Evolutionary conservation across 2,888 invertebrate genomes (phyloP).

Genomic region (Exephanes ischioxanthus): DNA sequence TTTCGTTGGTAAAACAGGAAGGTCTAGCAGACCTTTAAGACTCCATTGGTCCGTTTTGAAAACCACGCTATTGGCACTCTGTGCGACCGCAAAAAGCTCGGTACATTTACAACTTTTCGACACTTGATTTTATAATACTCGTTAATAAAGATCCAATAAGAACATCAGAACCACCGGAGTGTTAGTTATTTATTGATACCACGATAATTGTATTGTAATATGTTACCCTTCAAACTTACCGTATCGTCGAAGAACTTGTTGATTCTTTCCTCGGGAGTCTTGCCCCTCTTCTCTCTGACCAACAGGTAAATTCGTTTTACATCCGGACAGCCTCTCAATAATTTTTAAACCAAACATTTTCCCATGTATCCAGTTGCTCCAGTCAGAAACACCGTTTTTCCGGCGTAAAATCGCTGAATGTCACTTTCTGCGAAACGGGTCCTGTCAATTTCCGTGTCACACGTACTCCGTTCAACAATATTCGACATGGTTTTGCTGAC

Average conservation of each 20-base stretch:
- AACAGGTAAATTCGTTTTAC: slow-evolving; percentile 55
- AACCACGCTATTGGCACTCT: not conserved
- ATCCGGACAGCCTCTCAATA: slow-evolving; percentile 63
- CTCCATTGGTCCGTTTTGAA: no score
- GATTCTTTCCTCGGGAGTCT: slow-evolving; percentile 43
- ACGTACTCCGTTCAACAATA: no score
- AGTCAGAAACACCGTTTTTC: slow-evolving; percentile 74
- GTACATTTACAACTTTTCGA: no score
- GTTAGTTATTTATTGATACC: not conserved
- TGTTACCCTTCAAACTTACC: slow-evolving; percentile 30
- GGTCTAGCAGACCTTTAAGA: no score
- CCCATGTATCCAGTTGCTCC: slow-evolving; percentile 76
- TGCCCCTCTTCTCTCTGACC: slow-evolving; percentile 51
- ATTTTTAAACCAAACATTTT: slow-evolving; percentile 74
- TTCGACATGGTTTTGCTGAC: no score
- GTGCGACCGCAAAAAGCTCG: not conserved
- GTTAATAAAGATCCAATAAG: not conserved
- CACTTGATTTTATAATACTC: no score
- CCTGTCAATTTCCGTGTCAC: no score
- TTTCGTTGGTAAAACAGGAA: no score
- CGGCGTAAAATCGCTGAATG: slow-evolving; percentile 73
- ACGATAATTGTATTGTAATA: not conserved
- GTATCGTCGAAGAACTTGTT: slow-evolving; percentile 45
- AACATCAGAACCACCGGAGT: not conserved
- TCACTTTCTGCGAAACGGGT: slow-evolving; percentile 54